phyloP scores from a whole-genome alignment of 2,888 invertebrate species.

The Bellardia bayeri region DNA sequence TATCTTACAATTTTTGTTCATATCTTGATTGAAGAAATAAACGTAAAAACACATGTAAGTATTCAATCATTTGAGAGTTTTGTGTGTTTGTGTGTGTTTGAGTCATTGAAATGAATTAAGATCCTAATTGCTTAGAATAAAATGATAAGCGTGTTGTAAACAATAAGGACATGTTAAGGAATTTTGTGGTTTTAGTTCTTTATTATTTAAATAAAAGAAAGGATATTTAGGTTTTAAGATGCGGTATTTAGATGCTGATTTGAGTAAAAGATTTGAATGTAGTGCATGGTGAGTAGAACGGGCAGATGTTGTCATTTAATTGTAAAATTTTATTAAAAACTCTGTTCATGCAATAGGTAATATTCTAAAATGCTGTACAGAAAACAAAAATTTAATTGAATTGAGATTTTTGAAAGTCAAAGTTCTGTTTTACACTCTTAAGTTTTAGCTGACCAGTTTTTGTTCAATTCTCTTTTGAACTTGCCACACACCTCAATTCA shows the following conservation, averaged over 20 bases:
- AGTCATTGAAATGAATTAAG: constrained; percentile 49
- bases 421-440: too few relatives aligned
- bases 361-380: neutral
- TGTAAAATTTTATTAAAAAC: neutral
- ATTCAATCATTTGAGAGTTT: constrained; percentile 22
- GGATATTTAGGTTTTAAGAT: constrained; percentile 35
- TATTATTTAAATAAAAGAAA: constrained; percentile 19
- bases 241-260: constrained; percentile 10
- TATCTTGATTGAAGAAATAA: constrained; percentile 65
- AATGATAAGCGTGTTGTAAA: constrained; percentile 50
- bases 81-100: neutral
- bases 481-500: too few relatives aligned
- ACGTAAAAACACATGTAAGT: constrained; percentile 30
- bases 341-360: too few relatives aligned
- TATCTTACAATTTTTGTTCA: constrained; percentile 37
- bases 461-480: too few relatives aligned
- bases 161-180: constrained; percentile 38
- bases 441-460: too few relatives aligned
- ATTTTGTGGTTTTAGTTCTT: neutral
- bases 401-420: too few relatives aligned
- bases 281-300: neutral
- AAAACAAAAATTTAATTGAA: too few relatives aligned
- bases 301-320: constrained; percentile 41
- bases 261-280: neutral
- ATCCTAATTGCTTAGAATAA: constrained; percentile 45